phyloP scores from a whole-genome alignment of 2,888 invertebrate species.

The Cloeon dipterum region DNA sequence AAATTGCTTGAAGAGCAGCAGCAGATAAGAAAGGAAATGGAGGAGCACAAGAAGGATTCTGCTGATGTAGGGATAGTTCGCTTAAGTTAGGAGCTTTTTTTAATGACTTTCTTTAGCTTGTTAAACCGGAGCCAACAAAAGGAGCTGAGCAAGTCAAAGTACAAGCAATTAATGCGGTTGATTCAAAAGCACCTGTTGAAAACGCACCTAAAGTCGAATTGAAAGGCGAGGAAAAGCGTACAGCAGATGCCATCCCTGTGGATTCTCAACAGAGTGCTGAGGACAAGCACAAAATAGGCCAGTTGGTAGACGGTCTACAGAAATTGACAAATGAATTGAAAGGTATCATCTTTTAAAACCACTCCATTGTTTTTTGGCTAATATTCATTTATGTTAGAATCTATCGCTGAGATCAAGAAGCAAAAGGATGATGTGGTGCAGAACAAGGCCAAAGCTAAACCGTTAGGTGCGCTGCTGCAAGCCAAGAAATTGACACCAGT shows the following conservation, averaged over 20 bases:
- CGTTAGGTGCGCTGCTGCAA: neutral
- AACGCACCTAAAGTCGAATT: no score
- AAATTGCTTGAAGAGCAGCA: conserved; percentile 43
- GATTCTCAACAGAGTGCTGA: no score
- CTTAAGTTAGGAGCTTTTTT: no score
- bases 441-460: neutral
- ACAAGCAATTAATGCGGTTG: no score
- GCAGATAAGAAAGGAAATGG: conserved; percentile 32
- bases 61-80: conserved; percentile 20
- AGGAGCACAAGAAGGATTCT: conserved; percentile 24
- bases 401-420: neutral
- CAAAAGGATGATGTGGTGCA: neutral
- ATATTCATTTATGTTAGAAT: neutral
- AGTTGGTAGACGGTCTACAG: neutral
- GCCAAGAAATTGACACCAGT: neutral
- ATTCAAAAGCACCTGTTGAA: no score
- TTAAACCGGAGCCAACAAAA: no score
- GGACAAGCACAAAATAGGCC: neutral
- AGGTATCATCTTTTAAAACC: neutral
- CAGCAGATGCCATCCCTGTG: no score
- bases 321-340: neutral
- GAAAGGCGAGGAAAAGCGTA: no score
- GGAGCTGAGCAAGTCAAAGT: no score
- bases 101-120: no score
- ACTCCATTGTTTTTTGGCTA: neutral